Evolutionary conservation across 2,113 vertebrate genomes (phyloP).

Genomic region (Daboia siamensis): DNA sequence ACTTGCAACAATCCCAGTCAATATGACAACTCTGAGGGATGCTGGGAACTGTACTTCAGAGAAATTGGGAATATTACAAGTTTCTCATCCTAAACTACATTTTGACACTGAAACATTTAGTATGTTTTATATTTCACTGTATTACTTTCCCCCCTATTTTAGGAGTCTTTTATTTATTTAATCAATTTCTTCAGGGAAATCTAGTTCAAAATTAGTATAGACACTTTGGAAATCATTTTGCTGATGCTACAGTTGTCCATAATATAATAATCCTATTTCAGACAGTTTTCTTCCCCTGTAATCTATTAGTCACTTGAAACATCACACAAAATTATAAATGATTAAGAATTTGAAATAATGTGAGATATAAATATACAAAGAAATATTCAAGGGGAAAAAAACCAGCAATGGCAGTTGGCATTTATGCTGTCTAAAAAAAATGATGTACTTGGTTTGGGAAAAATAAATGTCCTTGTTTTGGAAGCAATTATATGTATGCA

Average conservation of each 20-base stretch:
- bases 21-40: not conserved
- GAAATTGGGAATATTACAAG: not conserved
- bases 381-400: not conserved
- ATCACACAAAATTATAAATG: not conserved
- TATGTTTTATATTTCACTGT: not conserved
- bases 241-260: not conserved
- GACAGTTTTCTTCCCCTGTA: not conserved
- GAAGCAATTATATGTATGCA: not conserved
- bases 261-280: not conserved
- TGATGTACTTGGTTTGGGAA: not conserved
- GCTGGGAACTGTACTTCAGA: not conserved
- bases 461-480: not conserved
- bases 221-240: not conserved
- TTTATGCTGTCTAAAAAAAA: not conserved
- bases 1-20: not conserved
- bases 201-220: not conserved
- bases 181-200: not conserved
- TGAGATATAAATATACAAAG: not conserved
- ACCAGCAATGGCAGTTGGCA: not conserved
- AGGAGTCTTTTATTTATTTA: not conserved
- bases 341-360: not conserved
- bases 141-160: not conserved
- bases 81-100: not conserved
- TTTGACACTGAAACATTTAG: not conserved
- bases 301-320: not conserved